phyloP scores from a whole-genome alignment of 2,113 vertebrate species.

The zebrafish (Danio rerio) region DNA sequence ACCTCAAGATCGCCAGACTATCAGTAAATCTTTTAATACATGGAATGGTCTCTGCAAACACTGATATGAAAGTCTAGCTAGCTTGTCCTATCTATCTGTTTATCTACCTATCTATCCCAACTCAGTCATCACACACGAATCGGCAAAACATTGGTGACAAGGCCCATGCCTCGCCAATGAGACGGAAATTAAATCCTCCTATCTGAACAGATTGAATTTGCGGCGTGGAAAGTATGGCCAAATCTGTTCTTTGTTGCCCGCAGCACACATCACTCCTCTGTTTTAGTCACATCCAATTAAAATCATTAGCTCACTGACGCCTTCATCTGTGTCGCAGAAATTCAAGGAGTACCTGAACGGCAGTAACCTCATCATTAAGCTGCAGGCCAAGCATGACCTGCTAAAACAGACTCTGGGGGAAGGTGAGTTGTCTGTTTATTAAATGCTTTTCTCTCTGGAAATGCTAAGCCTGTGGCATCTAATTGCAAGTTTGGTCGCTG shows the following conservation, averaged over 20 bases:
- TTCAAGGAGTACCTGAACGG: slow-evolving; percentile 98
- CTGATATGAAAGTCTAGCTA: slow-evolving; percentile 37
- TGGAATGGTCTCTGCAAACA: neutral
- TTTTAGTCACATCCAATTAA: slow-evolving; percentile 42
- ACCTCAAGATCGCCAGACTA: neutral
- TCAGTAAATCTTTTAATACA: slow-evolving; percentile 42
- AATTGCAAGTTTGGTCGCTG: slow-evolving; percentile 27
- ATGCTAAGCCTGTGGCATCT: slow-evolving; percentile 18
- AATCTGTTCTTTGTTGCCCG: slow-evolving; percentile 37
- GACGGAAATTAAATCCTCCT: slow-evolving; percentile 57
- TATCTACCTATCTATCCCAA: slow-evolving; percentile 19
- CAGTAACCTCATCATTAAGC: slow-evolving; percentile 96
- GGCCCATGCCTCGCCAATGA: slow-evolving; percentile 30
- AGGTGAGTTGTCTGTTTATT: slow-evolving; percentile 79
- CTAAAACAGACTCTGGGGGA: slow-evolving; percentile 97
- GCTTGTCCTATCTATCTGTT: slow-evolving; percentile 24
- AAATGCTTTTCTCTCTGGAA: slow-evolving; percentile 4
- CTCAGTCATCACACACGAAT: slow-evolving; percentile 36
- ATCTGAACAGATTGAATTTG: slow-evolving; percentile 54
- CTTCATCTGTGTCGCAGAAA: slow-evolving; percentile 80
- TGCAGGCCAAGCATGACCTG: slow-evolving; percentile 97
- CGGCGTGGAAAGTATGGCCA: slow-evolving; percentile 14
- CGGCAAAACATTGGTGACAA: slow-evolving; percentile 41
- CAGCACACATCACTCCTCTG: slow-evolving; percentile 23
- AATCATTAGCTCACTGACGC: slow-evolving; percentile 42